Evolutionary conservation across 2,888 invertebrate species (phyloP).

Genomic region (Parnassius apollo): DNA sequence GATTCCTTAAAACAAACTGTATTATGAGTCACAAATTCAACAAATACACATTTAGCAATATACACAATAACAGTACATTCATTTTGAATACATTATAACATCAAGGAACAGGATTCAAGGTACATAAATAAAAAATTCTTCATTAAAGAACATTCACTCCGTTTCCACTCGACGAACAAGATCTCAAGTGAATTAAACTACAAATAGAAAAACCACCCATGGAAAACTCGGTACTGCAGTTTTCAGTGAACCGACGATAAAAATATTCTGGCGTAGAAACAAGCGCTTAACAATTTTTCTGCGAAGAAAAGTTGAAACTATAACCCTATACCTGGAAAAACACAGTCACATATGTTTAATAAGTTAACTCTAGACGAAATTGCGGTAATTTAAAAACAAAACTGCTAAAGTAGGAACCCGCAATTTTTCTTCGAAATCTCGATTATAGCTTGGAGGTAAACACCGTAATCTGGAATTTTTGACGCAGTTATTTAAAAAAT

Average conservation of each 20-base stretch:
- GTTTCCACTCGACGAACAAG: slow-evolving; percentile 10
- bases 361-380: slow-evolving; percentile 21
- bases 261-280: slow-evolving; percentile 18
- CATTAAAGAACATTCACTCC: slow-evolving; percentile 12
- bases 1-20: too few species aligned
- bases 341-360: slow-evolving; percentile 24
- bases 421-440: slow-evolving; percentile 17
- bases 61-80: background rate
- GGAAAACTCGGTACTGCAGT: slow-evolving; percentile 13
- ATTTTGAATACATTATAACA: slow-evolving; percentile 3
- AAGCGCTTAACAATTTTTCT: slow-evolving; percentile 19
- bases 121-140: slow-evolving; percentile 2
- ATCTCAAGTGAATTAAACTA: slow-evolving; percentile 24
- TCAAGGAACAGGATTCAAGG: background rate
- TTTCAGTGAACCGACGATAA: slow-evolving; percentile 15
- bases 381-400: slow-evolving; percentile 22
- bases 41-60: too few species aligned
- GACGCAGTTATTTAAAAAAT: background rate
- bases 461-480: slow-evolving; percentile 15
- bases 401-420: slow-evolving; percentile 9
- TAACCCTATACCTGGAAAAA: slow-evolving; percentile 19
- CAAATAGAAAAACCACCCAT: slow-evolving; percentile 14
- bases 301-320: slow-evolving; percentile 18
- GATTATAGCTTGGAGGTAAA: slow-evolving; percentile 19
- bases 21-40: too few species aligned